Conservation (phyloP, 2,113 vertebrate species). For the Calypte anna region DNA sequence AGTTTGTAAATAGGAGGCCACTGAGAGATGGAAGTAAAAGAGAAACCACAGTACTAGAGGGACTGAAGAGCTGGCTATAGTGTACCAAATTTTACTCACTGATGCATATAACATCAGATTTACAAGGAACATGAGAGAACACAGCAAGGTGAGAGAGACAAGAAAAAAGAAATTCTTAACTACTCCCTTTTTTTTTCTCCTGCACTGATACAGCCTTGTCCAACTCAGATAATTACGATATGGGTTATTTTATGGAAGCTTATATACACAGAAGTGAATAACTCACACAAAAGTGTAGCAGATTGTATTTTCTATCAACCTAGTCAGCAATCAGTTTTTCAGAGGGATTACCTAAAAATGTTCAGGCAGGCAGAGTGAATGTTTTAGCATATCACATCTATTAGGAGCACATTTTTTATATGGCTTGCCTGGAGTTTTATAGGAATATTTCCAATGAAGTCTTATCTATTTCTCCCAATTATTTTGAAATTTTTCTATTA, state of each 20-base stretch:
- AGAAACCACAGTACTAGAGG: background rate
- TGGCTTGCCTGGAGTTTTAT: background rate
- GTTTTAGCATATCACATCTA: background rate
- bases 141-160: background rate
- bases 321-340: constrained; percentile 20
- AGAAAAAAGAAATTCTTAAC: background rate
- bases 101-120: background rate
- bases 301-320: constrained; percentile 42
- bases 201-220: background rate
- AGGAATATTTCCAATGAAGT: background rate
- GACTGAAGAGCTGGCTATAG: background rate
- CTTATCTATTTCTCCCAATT: background rate
- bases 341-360: constrained; percentile 17
- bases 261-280: background rate
- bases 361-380: background rate
- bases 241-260: background rate
- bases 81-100: background rate
- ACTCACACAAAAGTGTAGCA: background rate
- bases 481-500: background rate
- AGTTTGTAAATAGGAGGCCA: background rate
- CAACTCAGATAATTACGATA: background rate
- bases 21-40: background rate
- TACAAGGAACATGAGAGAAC: background rate
- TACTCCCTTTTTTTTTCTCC: background rate
- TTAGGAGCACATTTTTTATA: background rate